These are phyloP conservation scores for Pseudococcus viburni DNA, from an alignment of 2,888 invertebrate species.

Conservation along the genomic window DNA sequence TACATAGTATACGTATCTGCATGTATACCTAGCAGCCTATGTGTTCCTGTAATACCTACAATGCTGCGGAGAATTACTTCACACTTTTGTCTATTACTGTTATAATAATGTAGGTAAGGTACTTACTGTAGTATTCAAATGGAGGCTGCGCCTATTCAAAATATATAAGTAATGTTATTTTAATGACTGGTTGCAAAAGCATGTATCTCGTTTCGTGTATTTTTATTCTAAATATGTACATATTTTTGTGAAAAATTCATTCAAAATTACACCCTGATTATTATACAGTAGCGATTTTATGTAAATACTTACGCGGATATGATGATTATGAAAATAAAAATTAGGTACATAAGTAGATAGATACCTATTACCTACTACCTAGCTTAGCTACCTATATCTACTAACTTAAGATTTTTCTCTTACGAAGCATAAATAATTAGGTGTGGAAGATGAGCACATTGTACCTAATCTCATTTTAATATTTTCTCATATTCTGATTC, in stretches of 20 bases:
- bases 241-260: slow-evolving; percentile 28
- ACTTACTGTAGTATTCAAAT: slow-evolving; percentile 6
- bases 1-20: background rate
- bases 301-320: background rate
- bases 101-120: background rate
- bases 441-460: background rate
- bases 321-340: background rate
- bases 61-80: background rate
- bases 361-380: background rate
- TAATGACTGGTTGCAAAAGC: slow-evolving; percentile 44
- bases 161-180: slow-evolving; percentile 39
- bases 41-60: background rate
- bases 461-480: slow-evolving; percentile 10
- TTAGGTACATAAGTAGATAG: background rate
- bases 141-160: background rate
- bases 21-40: background rate
- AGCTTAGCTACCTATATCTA: background rate
- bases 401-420: background rate
- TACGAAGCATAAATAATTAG: background rate
- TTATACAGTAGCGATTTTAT: slow-evolving; percentile 12
- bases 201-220: background rate
- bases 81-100: slow-evolving; percentile 1
- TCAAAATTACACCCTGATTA: slow-evolving; percentile 9
- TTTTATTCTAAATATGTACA: slow-evolving; percentile 1
- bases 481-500: background rate